These are phyloP conservation scores for Tachina grossa DNA, from an alignment of 2,888 invertebrate genomes.

Conservation along the genomic window DNA sequence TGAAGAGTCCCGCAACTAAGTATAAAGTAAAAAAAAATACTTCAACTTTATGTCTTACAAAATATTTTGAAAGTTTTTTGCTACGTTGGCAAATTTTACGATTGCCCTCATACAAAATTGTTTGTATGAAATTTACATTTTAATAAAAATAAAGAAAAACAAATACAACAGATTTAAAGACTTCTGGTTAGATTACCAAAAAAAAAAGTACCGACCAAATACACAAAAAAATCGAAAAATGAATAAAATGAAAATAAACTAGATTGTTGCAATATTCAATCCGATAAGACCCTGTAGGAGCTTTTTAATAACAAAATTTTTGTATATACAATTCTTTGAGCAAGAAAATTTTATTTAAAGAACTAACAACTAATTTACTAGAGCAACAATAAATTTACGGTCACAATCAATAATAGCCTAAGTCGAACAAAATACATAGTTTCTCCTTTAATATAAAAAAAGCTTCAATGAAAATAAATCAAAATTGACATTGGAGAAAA, in stretches of 20 bases:
- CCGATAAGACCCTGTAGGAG: conserved; percentile 5
- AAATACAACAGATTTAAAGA: conserved; percentile 64
- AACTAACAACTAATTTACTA: background rate
- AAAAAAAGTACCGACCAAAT: conserved; percentile 28
- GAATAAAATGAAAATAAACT: conserved; percentile 43
- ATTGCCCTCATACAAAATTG: background rate
- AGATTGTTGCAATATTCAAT: conserved; percentile 23
- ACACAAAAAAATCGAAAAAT: conserved; percentile 13
- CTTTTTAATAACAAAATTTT: background rate
- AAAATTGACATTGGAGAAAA: too few species aligned
- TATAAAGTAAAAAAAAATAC: too few species aligned
- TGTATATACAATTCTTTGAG: too few species aligned
- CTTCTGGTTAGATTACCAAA: conserved; percentile 57
- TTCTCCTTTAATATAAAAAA: too few species aligned
- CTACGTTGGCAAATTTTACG: too few species aligned
- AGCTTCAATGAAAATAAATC: too few species aligned
- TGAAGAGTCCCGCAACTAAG: too few species aligned
- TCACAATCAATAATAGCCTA: background rate
- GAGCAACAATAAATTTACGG: background rate
- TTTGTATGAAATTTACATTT: conserved; percentile 7
- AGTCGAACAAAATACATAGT: too few species aligned
- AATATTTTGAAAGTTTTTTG: too few species aligned
- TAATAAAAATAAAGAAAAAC: background rate
- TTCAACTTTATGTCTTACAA: too few species aligned
- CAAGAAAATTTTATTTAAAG: background rate